Conservation (phyloP, 2,797 vertebrate genomes). For the Betta splendens region DNA sequence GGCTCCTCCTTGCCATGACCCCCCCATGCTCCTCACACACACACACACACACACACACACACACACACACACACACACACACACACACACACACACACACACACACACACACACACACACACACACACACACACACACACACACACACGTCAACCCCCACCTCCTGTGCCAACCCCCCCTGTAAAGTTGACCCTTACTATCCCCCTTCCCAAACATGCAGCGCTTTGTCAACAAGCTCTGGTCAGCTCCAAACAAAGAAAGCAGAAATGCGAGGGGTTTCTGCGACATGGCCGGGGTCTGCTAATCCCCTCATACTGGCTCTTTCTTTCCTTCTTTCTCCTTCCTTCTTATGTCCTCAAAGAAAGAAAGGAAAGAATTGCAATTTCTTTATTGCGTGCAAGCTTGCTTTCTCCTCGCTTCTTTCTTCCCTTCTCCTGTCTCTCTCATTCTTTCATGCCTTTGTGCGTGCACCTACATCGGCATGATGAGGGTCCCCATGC, state of each 20-base stretch:
- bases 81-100: constrained; percentile 59
- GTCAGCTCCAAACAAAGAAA: constrained; percentile 89
- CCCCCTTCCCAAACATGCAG: constrained; percentile 80
- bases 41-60: constrained; percentile 60
- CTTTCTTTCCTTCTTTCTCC: constrained; percentile 83
- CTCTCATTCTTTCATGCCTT: constrained; percentile 77
- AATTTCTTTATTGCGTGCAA: constrained; percentile 74
- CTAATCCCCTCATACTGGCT: constrained; percentile 89
- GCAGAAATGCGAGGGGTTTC: constrained; percentile 88
- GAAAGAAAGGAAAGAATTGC: constrained; percentile 83
- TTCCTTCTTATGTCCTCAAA: constrained; percentile 75
- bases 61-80: constrained; percentile 59
- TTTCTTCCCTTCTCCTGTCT: constrained; percentile 67
- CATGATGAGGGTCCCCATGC: constrained; percentile 77
- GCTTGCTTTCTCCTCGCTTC: constrained; percentile 64
- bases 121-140: constrained; percentile 65
- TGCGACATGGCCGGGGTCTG: constrained; percentile 88
- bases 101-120: constrained; percentile 67
- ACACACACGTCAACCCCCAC: constrained; percentile 68
- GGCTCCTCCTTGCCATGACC: constrained; percentile 83
- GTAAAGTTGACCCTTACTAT: constrained; percentile 80
- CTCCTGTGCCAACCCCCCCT: constrained; percentile 67
- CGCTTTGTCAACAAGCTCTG: constrained; percentile 94
- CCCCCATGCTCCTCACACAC: constrained; percentile 71
- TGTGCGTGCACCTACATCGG: constrained; percentile 77